Evolutionary conservation across 1,140 invertebrate genomes (phyloP).

Genomic region (Sogatella furcifera): DNA sequence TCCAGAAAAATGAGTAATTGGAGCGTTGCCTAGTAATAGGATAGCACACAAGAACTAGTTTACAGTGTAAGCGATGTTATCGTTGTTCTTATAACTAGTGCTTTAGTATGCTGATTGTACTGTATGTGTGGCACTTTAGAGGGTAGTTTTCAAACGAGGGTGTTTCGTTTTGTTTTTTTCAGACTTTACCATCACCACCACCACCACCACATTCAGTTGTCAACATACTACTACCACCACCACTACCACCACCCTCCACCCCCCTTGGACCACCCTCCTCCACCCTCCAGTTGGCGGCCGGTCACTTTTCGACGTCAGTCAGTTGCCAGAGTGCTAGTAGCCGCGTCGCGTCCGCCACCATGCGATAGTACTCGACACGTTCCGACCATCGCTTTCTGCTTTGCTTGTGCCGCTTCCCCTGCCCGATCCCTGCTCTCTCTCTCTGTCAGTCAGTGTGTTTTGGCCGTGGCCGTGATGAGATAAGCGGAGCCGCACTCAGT

Average conservation of each 20-base stretch:
- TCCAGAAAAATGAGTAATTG: too few relatives aligned
- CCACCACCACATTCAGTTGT: too few relatives aligned
- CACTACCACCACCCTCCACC: not conserved
- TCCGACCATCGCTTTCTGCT: not conserved
- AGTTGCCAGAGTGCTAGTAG: not conserved
- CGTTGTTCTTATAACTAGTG: not conserved
- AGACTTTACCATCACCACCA: conserved; percentile 8
- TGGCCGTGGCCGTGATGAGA: too few relatives aligned
- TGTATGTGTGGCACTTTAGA: not conserved
- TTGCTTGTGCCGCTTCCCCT: not conserved
- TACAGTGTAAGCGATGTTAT: too few relatives aligned
- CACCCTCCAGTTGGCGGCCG: not conserved
- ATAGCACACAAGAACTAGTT: too few relatives aligned
- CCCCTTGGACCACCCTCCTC: not conserved
- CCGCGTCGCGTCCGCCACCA: not conserved
- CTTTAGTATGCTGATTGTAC: not conserved
- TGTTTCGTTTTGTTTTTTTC: conserved; percentile 13
- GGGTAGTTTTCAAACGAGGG: conserved; percentile 12
- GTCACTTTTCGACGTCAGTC: not conserved
- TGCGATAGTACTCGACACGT: not conserved
- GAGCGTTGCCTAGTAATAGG: too few relatives aligned
- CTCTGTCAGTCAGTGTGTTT: not conserved
- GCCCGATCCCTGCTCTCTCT: not conserved
- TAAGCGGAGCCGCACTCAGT: too few relatives aligned
- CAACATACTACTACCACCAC: conserved; percentile 1